phyloP scores from a whole-genome alignment of 2,888 invertebrate genomes.

The Chloromyia formosa region DNA sequence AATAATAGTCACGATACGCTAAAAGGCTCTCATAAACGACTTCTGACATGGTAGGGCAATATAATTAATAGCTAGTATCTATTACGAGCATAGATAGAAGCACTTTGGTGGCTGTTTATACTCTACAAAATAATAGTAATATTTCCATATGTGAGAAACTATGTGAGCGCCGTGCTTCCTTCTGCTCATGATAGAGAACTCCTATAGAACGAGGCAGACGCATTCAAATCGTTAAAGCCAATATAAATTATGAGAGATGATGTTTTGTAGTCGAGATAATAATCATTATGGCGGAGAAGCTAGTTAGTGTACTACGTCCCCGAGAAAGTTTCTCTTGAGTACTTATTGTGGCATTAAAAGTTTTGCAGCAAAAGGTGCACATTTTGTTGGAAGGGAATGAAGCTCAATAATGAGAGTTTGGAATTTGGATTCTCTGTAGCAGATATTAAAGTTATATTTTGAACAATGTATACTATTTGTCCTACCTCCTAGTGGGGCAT shows the following conservation, averaged over 20 bases:
- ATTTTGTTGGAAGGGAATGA: neutral
- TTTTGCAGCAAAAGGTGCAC: neutral
- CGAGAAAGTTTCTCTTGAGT: neutral
- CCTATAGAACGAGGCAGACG: neutral
- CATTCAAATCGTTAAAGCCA: neutral
- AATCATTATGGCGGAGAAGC: neutral
- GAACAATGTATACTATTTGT: no score
- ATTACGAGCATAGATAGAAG: neutral
- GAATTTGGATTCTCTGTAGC: no score
- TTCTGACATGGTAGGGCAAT: slow-evolving; percentile 16
- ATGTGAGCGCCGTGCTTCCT: neutral
- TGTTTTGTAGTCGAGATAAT: neutral
- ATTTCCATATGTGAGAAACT: no score
- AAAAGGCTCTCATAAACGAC: slow-evolving; percentile 38
- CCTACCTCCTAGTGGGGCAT: no score
- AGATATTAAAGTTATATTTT: no score
- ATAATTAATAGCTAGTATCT: slow-evolving; percentile 37
- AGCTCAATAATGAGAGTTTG: neutral
- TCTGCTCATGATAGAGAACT: no score
- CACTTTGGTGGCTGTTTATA: neutral
- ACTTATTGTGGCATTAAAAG: neutral
- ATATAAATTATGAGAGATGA: slow-evolving; percentile 2
- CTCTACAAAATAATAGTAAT: no score
- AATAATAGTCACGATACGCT: slow-evolving; percentile 23
- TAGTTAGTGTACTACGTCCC: neutral